Evolutionary conservation across 2,797 vertebrate species (phyloP).

Genomic region (Enteromius trimaculatus): DNA sequence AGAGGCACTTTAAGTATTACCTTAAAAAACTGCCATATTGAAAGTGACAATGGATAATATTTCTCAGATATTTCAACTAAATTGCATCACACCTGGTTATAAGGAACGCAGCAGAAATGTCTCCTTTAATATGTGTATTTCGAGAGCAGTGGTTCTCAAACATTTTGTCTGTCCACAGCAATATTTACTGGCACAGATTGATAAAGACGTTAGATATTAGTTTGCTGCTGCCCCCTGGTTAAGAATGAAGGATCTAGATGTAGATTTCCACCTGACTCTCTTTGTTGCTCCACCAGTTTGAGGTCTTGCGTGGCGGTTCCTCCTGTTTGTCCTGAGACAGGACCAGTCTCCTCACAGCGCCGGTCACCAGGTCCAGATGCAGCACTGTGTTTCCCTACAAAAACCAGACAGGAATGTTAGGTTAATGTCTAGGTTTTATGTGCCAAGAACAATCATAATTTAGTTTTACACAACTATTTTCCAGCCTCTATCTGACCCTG

Average conservation of each 20-base stretch:
- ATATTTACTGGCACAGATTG: neutral
- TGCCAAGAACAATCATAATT: neutral
- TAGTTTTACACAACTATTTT: neutral
- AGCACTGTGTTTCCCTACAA: constrained; percentile 88
- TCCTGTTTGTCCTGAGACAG: constrained; percentile 76
- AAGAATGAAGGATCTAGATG: neutral
- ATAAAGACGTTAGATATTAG: neutral
- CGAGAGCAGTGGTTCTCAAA: neutral
- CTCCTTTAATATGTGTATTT: neutral
- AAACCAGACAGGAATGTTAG: neutral
- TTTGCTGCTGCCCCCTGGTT: neutral
- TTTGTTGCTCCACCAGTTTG: constrained; percentile 86
- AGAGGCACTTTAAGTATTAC: neutral
- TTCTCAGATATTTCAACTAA: neutral
- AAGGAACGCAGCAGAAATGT: neutral
- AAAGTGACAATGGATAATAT: neutral
- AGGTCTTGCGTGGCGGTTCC: constrained; percentile 69
- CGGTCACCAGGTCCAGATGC: constrained; percentile 84
- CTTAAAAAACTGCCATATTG: neutral
- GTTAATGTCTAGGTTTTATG: neutral
- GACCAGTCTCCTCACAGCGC: constrained; percentile 81
- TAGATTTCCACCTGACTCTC: constrained; percentile 78
- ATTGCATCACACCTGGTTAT: neutral
- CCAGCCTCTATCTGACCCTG: neutral
- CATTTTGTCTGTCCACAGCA: neutral